Conservation (phyloP, 1,140 invertebrate species). For the Saccostrea echinata region DNA sequence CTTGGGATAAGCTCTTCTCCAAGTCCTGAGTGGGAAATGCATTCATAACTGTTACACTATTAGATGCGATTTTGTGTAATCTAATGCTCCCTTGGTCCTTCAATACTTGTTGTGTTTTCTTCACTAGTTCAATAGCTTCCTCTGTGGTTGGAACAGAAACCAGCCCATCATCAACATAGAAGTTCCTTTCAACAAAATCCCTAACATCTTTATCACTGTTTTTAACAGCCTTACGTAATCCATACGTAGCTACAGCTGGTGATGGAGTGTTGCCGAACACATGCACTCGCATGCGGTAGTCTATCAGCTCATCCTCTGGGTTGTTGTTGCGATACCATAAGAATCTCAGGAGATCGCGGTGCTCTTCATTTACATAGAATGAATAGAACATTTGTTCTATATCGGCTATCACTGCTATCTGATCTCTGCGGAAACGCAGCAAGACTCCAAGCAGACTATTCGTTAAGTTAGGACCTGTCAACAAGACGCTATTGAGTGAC, state of each 20-base stretch:
- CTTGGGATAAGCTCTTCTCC: constrained; percentile 38
- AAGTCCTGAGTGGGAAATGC: constrained; percentile 49
- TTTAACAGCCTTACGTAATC: constrained; percentile 31
- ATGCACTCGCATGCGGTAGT: constrained; percentile 57
- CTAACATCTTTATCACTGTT: constrained; percentile 19
- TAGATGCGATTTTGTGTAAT: constrained; percentile 55
- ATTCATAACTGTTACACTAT: constrained; percentile 39
- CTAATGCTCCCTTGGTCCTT: constrained; percentile 23
- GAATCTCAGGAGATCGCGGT: constrained; percentile 53
- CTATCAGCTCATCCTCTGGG: constrained; percentile 7
- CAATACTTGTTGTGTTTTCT: constrained; percentile 46
- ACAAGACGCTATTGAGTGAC: constrained; percentile 64
- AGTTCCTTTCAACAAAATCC: constrained; percentile 46
- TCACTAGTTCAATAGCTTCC: constrained; percentile 43
- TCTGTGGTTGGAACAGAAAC: constrained; percentile 30
- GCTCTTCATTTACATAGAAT: constrained; percentile 41
- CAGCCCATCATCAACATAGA: constrained; percentile 53
- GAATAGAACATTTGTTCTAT: constrained; percentile 58
- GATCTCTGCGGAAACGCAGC: constrained; percentile 57
- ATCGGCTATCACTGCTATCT: constrained; percentile 50
- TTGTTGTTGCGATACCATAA: constrained; percentile 55
- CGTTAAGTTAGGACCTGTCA: constrained; percentile 75
- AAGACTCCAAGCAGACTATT: constrained; percentile 60
- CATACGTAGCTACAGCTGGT: constrained; percentile 52
- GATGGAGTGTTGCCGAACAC: constrained; percentile 55